Percentiles rank a stretch among this genome's conserved stretches.
Conservation (phyloP, 2,888 invertebrate genomes). For the Nomada fucata region DNA sequence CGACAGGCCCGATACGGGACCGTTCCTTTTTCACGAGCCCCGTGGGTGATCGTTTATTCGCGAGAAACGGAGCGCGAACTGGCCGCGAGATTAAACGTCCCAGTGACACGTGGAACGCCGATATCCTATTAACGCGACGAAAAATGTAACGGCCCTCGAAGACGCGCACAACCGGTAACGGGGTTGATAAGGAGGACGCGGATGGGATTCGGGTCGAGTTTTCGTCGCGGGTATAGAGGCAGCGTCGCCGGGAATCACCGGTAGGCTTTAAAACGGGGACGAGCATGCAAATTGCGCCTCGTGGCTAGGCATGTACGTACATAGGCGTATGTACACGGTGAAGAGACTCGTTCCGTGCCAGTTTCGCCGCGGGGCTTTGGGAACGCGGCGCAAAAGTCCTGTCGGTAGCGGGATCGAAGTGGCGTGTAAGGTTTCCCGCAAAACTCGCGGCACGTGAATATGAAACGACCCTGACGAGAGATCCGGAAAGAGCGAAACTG, state of each 20-base stretch:
- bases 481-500: conserved; percentile 54
- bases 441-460: conserved; percentile 69
- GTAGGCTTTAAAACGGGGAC: conserved; percentile 69
- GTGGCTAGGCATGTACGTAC: conserved; percentile 36
- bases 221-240: conserved; percentile 59
- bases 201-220: conserved; percentile 55
- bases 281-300: conserved; percentile 70
- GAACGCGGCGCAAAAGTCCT: conserved; percentile 66
- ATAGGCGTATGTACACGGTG: conserved; percentile 43
- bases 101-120: background rate
- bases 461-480: conserved; percentile 68
- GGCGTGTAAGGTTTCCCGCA: conserved; percentile 63
- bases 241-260: conserved; percentile 66
- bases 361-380: conserved; percentile 69
- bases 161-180: background rate
- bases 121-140: conserved; percentile 30
- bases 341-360: conserved; percentile 65
- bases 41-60: background rate
- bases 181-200: background rate
- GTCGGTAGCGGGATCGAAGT: conserved; percentile 66
- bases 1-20: background rate
- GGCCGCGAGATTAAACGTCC: background rate
- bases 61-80: conserved; percentile 2
- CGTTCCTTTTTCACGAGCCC: background rate
- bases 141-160: background rate